Evolutionary conservation across 2,113 vertebrate species (phyloP), one percentile per base, ranked within the genome.

Genomic region (Chauna torquata): DNA sequence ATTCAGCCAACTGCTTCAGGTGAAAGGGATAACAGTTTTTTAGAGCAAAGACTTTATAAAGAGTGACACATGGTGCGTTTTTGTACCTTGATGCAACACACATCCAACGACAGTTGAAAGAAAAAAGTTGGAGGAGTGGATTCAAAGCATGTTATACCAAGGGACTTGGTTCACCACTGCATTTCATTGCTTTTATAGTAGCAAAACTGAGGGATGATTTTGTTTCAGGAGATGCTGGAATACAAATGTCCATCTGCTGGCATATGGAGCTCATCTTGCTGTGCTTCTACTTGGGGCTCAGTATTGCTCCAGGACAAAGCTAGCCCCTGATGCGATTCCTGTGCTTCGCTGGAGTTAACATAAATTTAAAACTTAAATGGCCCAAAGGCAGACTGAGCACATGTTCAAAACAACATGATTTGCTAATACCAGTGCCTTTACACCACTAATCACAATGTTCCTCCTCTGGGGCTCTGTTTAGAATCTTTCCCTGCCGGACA

Each of bases 261-360:
- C 96, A 95, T 95, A 92, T 62, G 90, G 94, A 95, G 75, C 87
- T 96, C 74, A 57, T 93, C 54, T 32, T 62, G 13, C 45, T 13
- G 55, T 0, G 0, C 5, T 70, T 49, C 88, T 81, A 83, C 81
- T 83, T 75, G 69, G 74, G 0, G 1, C 47, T 59, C 7, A 0
- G 74, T 75, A 95, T 66, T 42, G 96, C 96, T 70, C 75, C 92
- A 88, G 96, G 94, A 92, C 84, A 96, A 59, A 96, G 58, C 77
- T 19, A 82, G 17, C 87, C 87, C 77, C 62, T 82, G 87, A 52
- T 80, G 55, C 7, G 7, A 61, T 62, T 91, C 92, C 79, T 30
- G 78, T 95, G 91, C 90, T 91, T 89, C 8, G 0, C 69, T 82
- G 88, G 47, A 96, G 82, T 49, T 61, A 49, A 80, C 92, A 88